Percentiles rank a stretch among this genome's conserved stretches.
Evolutionary conservation across 92 coral and sea anemone species (phyloP).

Genomic region (Umimayanthus kanabou): DNA sequence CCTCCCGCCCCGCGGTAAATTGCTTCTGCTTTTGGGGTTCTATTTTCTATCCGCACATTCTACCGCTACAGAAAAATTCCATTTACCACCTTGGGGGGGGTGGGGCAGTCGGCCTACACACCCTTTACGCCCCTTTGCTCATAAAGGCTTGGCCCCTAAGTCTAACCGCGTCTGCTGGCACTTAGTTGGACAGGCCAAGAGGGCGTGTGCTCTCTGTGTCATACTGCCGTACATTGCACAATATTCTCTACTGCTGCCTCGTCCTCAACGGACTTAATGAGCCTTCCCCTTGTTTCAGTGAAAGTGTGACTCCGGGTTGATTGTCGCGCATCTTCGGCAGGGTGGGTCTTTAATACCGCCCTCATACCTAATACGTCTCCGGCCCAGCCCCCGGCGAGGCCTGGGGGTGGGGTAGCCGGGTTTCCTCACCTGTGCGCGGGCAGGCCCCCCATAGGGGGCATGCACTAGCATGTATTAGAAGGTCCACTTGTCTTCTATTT

Average conservation of each 20-base stretch:
- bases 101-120: slow-evolving; percentile 70
- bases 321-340: slow-evolving; percentile 91
- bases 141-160: slow-evolving; percentile 85
- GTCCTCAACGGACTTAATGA: slow-evolving; percentile 54
- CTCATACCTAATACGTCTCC: slow-evolving; percentile 61
- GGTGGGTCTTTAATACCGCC: slow-evolving; percentile 66
- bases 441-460: slow-evolving; percentile 24
- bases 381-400: slow-evolving; percentile 39
- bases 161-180: slow-evolving; percentile 99
- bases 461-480: slow-evolving; percentile 63
- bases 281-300: slow-evolving; percentile 96
- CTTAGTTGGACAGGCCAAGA: slow-evolving; percentile 89
- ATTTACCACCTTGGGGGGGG: slow-evolving; percentile 72
- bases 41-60: slow-evolving; percentile 80
- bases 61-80: slow-evolving; percentile 89
- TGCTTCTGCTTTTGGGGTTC: slow-evolving; percentile 83
- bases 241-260: slow-evolving; percentile 95
- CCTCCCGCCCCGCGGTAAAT: slow-evolving; percentile 64
- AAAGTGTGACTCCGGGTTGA: slow-evolving; percentile 85
- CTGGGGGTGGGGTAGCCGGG: slow-evolving; percentile 51
- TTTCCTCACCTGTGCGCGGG: slow-evolving; percentile 60
- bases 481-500: slow-evolving; percentile 60
- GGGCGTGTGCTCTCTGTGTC: slow-evolving; percentile 89
- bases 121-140: slow-evolving; percentile 84
- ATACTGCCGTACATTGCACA: slow-evolving; percentile 91